Conservation (phyloP, 1,140 invertebrate species). For the Drosophila grimshawi region DNA sequence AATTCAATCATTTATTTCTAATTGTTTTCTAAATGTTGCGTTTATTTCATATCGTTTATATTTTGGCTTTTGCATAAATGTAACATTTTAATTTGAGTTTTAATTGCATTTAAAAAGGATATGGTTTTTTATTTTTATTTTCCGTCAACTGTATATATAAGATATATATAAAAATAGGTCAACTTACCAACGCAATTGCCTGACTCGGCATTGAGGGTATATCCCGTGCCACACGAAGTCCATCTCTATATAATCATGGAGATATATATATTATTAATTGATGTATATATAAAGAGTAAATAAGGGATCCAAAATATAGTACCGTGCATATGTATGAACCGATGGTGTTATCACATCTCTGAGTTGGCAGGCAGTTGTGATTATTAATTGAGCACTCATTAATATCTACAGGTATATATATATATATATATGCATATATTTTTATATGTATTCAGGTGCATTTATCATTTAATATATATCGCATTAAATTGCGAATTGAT, state of each 20-base stretch:
- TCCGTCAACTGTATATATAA: slow-evolving; percentile 61
- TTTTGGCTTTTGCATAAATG: too few species aligned
- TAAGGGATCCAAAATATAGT: not conserved
- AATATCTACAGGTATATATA: slow-evolving; percentile 85
- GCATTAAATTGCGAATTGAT: too few species aligned
- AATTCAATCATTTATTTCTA: too few species aligned
- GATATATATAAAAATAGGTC: not conserved
- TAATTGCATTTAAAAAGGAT: too few species aligned
- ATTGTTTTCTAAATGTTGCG: too few species aligned
- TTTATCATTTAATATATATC: too few species aligned
- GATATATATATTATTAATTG: not conserved
- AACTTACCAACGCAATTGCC: slow-evolving; percentile 93
- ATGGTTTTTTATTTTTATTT: too few species aligned
- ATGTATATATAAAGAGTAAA: not conserved
- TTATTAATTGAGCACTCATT: slow-evolving; percentile 87
- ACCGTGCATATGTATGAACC: slow-evolving; percentile 93
- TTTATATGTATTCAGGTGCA: not conserved
- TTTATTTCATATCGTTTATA: too few species aligned
- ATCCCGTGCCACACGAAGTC: slow-evolving; percentile 97
- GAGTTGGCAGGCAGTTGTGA: slow-evolving; percentile 87
- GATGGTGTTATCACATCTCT: slow-evolving; percentile 95
- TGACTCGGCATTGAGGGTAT: slow-evolving; percentile 94
- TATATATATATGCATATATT: not conserved
- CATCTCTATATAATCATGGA: slow-evolving; percentile 57
- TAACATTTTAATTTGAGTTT: too few species aligned